Conservation (phyloP, 2,113 vertebrate genomes). For the Brachyistius frenatus region DNA sequence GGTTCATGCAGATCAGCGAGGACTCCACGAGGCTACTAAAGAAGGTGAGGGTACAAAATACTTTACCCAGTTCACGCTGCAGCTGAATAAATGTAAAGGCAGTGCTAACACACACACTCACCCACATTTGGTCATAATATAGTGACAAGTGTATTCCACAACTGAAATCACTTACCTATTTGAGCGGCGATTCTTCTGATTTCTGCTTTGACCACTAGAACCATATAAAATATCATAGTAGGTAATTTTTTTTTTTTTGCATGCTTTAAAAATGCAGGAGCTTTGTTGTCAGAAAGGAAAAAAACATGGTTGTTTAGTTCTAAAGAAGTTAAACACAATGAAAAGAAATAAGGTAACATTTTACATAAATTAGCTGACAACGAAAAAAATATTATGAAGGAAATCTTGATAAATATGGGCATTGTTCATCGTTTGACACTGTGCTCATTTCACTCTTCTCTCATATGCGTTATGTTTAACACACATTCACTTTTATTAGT, state of each 20-base stretch:
- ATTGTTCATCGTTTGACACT: neutral
- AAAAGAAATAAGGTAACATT: neutral
- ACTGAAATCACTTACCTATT: neutral
- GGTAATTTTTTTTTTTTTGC: too few species aligned
- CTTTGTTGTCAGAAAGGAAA: too few species aligned
- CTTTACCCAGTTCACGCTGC: neutral
- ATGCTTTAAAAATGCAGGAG: too few species aligned
- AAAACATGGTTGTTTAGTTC: too few species aligned
- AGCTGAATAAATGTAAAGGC: too few species aligned
- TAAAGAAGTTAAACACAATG: neutral
- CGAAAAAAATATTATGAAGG: too few species aligned
- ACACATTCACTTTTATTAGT: conserved; percentile 1
- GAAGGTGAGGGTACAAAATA: conserved; percentile 85
- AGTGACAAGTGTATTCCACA: neutral
- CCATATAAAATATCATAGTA: too few species aligned
- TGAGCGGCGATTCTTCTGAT: neutral
- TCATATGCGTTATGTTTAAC: conserved; percentile 2
- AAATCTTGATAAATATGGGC: neutral
- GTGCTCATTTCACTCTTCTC: neutral
- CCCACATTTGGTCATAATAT: too few species aligned
- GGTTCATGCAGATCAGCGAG: conserved; percentile 99
- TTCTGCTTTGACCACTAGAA: neutral
- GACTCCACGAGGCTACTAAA: conserved; percentile 98
- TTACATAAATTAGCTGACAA: neutral
- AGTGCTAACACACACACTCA: neutral